Percentiles rank a stretch among this genome's conserved stretches.
Evolutionary conservation across 2,888 invertebrate genomes (phyloP).

Genomic region (Drepana falcataria): DNA sequence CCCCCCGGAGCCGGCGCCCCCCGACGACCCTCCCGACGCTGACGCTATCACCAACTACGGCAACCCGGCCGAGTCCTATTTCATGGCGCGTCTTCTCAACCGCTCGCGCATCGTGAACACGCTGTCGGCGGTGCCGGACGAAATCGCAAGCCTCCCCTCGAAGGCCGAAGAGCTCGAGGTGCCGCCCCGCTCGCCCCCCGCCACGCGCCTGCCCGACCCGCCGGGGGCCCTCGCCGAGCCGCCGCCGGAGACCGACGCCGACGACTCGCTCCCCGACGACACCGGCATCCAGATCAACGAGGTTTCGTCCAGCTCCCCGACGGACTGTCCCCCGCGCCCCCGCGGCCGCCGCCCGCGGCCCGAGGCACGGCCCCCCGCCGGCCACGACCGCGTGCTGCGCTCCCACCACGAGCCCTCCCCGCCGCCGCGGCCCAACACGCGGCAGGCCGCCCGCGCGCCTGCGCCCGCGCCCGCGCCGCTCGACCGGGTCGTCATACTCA

Average conservation of each 20-base stretch:
- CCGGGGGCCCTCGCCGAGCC: constrained; percentile 15
- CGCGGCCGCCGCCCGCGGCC: constrained; percentile 44
- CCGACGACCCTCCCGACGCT: constrained; percentile 28
- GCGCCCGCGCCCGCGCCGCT: background rate
- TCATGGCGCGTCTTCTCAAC: constrained; percentile 65
- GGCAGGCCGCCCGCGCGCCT: constrained; percentile 35
- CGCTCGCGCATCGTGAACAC: constrained; percentile 62
- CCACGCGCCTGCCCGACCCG: constrained; percentile 15
- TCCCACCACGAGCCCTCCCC: constrained; percentile 58
- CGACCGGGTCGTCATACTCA: no score
- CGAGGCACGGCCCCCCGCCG: constrained; percentile 34
- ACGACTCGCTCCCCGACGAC: constrained; percentile 30
- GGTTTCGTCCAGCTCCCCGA: constrained; percentile 81
- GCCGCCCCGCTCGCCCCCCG: constrained; percentile 16
- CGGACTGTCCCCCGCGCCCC: constrained; percentile 51
- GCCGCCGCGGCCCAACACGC: constrained; percentile 46
- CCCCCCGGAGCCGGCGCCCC: constrained; percentile 15
- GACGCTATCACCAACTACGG: constrained; percentile 63
- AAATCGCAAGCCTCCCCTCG: constrained; percentile 40
- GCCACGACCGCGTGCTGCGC: constrained; percentile 62
- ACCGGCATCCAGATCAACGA: constrained; percentile 82
- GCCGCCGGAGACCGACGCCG: constrained; percentile 6
- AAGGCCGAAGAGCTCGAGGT: constrained; percentile 21
- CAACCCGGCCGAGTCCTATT: constrained; percentile 70
- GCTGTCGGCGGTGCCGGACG: constrained; percentile 59